phyloP scores from a whole-genome alignment of 2,797 vertebrate species.

The Pangasius larnaudii region DNA sequence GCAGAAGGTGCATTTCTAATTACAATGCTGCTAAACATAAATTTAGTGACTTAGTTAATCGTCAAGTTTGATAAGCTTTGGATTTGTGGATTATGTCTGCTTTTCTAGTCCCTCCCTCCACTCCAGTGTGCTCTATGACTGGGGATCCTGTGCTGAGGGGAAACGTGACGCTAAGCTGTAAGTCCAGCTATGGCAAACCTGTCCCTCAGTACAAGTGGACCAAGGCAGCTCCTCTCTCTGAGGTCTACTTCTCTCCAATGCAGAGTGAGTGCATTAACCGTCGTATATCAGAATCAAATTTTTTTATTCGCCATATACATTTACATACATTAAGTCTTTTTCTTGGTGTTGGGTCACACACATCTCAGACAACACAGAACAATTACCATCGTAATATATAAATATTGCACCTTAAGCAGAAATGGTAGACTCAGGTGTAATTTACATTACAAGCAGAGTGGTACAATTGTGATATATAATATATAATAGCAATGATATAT shows the following conservation, averaged over 20 bases:
- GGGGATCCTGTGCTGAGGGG: slow-evolving; percentile 76
- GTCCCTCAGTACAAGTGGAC: slow-evolving; percentile 85
- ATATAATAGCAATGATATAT: not conserved
- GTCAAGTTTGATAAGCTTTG: not conserved
- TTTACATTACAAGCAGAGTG: not conserved
- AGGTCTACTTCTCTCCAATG: slow-evolving; percentile 76
- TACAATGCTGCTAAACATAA: not conserved
- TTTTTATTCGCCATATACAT: not conserved
- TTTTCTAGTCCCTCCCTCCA: slow-evolving; percentile 82
- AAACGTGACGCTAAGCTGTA: slow-evolving; percentile 85
- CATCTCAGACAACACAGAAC: not conserved
- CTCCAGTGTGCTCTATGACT: slow-evolving; percentile 76
- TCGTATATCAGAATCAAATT: not conserved
- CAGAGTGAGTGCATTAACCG: slow-evolving; percentile 74
- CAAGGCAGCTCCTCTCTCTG: slow-evolving; percentile 72
- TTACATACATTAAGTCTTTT: not conserved
- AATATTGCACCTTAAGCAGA: not conserved
- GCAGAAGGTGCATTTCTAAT: not conserved
- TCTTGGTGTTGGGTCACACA: not conserved
- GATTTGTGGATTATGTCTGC: slow-evolving; percentile 8
- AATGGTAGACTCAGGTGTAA: not conserved
- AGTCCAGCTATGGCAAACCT: slow-evolving; percentile 82
- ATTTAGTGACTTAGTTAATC: not conserved
- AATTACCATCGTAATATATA: not conserved
- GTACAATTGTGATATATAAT: not conserved